Evolutionary conservation across 2,797 vertebrate species (phyloP).

Genomic region (Toxotes lorentzi): DNA sequence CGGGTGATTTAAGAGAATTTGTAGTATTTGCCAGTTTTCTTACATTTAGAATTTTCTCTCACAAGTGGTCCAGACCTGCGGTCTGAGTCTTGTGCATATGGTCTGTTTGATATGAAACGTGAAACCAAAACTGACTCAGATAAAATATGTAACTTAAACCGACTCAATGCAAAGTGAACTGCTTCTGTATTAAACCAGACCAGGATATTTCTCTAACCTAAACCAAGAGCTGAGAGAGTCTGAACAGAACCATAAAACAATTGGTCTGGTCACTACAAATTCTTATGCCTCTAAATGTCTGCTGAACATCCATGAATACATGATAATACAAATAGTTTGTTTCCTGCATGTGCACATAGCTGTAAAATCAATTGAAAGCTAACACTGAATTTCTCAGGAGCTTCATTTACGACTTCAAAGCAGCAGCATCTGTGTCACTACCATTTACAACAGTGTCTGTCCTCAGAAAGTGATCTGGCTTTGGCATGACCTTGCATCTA

Average conservation of each 20-base stretch:
- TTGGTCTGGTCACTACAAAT: neutral
- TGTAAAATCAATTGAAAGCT: conserved; percentile 24
- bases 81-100: no score
- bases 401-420: conserved; percentile 58
- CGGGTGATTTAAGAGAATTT: no score
- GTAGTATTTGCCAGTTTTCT: no score
- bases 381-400: conserved; percentile 25
- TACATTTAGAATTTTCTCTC: no score
- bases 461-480: conserved; percentile 66
- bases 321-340: conserved; percentile 1
- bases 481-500: conserved; percentile 72
- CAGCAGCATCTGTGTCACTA: conserved; percentile 44
- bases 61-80: neutral
- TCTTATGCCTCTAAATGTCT: neutral
- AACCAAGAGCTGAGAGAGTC: no score
- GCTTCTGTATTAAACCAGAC: no score
- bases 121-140: no score
- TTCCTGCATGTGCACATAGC: neutral
- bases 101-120: no score
- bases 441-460: conserved; percentile 61
- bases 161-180: no score
- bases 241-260: no score
- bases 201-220: no score
- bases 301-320: neutral
- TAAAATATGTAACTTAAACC: no score